These are phyloP conservation scores for Morone chrysops DNA, from an alignment of 2,113 vertebrate genomes.

Conservation along the genomic window DNA sequence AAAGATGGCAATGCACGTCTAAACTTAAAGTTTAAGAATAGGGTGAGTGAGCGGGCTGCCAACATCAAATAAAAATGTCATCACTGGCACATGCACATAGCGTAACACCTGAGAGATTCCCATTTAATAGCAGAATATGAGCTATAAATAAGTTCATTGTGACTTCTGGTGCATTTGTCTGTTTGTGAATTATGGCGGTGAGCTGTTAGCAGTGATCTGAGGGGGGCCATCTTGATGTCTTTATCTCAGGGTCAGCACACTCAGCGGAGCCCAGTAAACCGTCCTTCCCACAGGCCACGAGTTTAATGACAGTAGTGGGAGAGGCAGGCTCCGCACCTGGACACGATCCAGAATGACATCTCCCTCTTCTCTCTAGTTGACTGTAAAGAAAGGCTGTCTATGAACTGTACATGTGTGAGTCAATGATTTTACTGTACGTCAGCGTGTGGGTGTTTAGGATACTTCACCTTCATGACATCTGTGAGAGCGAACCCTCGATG, in stretches of 20 bases:
- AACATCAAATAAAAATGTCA: slow-evolving; percentile 48
- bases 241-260: slow-evolving; percentile 32
- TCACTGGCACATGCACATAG: background rate
- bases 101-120: slow-evolving; percentile 21
- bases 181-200: slow-evolving; percentile 41
- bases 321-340: slow-evolving; percentile 54
- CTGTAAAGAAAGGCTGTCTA: slow-evolving; percentile 30
- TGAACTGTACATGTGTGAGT: slow-evolving; percentile 11
- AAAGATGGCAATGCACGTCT: background rate
- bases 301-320: slow-evolving; percentile 60
- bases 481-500: slow-evolving; percentile 33
- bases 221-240: slow-evolving; percentile 18
- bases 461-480: slow-evolving; percentile 22
- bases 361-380: slow-evolving; percentile 10
- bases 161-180: slow-evolving; percentile 26
- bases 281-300: slow-evolving; percentile 25
- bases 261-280: slow-evolving; percentile 59
- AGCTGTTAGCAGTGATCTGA: slow-evolving; percentile 40
- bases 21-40: slow-evolving; percentile 12
- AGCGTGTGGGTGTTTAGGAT: slow-evolving; percentile 18
- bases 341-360: slow-evolving; percentile 55
- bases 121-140: slow-evolving; percentile 23
- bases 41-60: slow-evolving; percentile 16
- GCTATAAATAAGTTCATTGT: slow-evolving; percentile 37
- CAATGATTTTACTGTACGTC: slow-evolving; percentile 1